Base-by-base conservation (phyloP, 2,888 invertebrate species). In the Apantesis nais region DNA sequence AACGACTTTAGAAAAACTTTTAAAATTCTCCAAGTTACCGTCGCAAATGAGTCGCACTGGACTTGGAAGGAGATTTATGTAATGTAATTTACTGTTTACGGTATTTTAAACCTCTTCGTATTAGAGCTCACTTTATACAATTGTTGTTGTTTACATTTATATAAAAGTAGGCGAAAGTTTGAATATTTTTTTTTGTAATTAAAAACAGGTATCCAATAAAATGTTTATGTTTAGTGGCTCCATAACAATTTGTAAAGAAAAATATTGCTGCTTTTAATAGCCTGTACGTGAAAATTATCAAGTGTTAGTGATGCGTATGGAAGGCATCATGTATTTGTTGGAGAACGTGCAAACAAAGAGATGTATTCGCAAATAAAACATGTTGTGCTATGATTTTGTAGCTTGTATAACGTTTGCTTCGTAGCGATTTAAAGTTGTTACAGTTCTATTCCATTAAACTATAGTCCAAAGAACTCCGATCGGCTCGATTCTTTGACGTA, bases 61-160 rank as follows among this genome's bases (percentile, higher is more conserved):
- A 82, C 85, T 88, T 82, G 70, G 77, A 79, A 79, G 75, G 77
- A 83, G 84, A 87, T 86, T 88, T 86, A 86, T 85, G 79, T 82
- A 85, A 86, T 79, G 80, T 85, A 88, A 88, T 88, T 86, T 85
- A 85, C 86, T 86, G 84, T 86, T 88, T 84, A 86, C 81, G 77
- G 83, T 75, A 83, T 83, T 86, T 82, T 83, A 79, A 86, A 88
- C 86, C 86, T 85, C 83, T 79, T 84, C 73, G 81, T 85, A 84
- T 86, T 87, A 87, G 80, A 84, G 72, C 84, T 84, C 85, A 86
- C 88, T 84, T 80, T 84, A 86, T 83, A 83, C 86, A 87, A 86
- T 87, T 83, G 85, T 83, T 71, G 78, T 78, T 78, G 76, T 79
- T 78, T 72, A 73, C 77, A 76, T 81, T 58, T 29, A 5, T 58